Conservation (phyloP, 2,888 invertebrate genomes). For the Hartigia nigra region DNA sequence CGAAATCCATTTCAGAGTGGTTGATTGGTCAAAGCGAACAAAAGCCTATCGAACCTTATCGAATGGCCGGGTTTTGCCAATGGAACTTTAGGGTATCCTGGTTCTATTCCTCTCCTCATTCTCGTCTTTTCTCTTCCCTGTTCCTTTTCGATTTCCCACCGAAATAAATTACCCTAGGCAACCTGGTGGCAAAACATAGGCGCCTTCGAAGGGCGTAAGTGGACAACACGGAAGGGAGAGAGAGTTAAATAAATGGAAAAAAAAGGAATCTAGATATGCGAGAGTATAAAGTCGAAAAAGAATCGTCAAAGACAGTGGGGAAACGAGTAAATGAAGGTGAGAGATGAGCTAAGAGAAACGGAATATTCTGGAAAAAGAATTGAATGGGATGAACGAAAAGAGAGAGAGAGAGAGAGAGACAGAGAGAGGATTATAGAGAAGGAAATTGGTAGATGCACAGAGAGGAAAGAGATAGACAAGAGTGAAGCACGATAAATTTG, state of each 20-base stretch:
- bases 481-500: constrained; percentile 38
- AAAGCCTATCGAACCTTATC: background rate
- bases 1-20: background rate
- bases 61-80: background rate
- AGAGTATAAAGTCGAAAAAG: constrained; percentile 6
- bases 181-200: background rate
- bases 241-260: background rate
- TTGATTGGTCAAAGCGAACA: background rate
- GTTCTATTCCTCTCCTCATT: background rate
- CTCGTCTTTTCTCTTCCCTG: background rate
- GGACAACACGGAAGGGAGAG: background rate
- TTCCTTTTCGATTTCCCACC: background rate
- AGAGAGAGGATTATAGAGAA: too few species aligned
- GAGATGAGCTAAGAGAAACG: background rate
- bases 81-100: background rate
- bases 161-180: background rate
- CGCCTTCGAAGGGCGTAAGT: background rate
- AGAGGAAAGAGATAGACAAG: constrained; percentile 9
- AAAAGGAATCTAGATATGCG: background rate
- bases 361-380: background rate
- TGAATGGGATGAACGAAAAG: constrained; percentile 12
- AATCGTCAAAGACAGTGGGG: constrained; percentile 21
- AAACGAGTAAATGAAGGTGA: background rate
- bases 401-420: too few species aligned
- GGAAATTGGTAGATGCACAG: constrained; percentile 13